Conservation (phyloP, 2,797 vertebrate genomes). For the Melanotaenia pygmaea region DNA sequence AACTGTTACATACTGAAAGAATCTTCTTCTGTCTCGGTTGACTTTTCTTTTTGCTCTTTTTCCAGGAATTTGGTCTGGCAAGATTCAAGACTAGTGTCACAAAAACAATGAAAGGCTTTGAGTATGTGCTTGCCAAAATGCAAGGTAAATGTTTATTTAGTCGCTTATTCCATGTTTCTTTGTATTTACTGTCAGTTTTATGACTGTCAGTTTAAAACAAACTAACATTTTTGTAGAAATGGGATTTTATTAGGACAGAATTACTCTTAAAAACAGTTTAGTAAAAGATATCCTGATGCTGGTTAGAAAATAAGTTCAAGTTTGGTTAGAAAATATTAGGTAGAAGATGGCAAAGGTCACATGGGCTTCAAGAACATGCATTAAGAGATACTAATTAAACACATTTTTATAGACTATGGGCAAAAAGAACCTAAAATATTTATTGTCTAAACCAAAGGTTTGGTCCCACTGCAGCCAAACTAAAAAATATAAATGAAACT, state of each 20-base stretch:
- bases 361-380: no score
- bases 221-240: background rate
- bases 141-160: conserved; percentile 85
- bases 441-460: no score
- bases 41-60: conserved; percentile 31
- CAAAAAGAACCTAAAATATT: no score
- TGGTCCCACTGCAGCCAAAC: no score
- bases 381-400: no score
- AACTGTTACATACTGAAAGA: conserved; percentile 6
- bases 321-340: background rate
- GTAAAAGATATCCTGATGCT: background rate
- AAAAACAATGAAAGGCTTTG: conserved; percentile 96
- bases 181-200: background rate
- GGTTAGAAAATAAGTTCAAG: background rate
- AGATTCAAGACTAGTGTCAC: conserved; percentile 95
- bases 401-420: no score
- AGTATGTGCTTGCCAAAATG: conserved; percentile 92
- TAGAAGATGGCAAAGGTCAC: no score
- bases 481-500: no score
- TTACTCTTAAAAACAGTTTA: background rate
- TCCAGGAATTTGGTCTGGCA: conserved; percentile 95
- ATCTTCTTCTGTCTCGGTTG: conserved; percentile 7
- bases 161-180: background rate
- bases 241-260: background rate
- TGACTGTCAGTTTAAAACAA: background rate